Conservation (phyloP, 1,140 invertebrate species). For the Babylonia areolata region DNA sequence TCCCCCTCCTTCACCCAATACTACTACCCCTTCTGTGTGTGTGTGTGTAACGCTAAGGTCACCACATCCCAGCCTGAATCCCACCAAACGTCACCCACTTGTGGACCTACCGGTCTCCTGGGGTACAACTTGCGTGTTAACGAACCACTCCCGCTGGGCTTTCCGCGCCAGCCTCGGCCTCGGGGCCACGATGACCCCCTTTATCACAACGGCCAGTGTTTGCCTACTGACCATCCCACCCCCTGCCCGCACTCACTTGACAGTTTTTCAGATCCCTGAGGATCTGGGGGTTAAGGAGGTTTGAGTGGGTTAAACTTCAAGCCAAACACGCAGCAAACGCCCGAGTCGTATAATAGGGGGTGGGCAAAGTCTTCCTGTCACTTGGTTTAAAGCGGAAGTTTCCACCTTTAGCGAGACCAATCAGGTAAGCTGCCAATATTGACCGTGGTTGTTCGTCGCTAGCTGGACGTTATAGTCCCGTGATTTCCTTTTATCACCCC, state of each 20-base stretch:
- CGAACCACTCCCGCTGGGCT: conserved; percentile 3
- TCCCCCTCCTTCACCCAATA: too few species aligned
- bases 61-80: too few species aligned
- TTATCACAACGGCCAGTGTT: neutral
- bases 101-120: too few species aligned
- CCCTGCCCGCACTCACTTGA: neutral
- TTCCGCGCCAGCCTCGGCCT: neutral
- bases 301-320: neutral
- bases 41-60: too few species aligned
- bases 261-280: neutral
- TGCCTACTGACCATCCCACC: neutral
- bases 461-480: too few species aligned
- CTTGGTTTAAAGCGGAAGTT: neutral
- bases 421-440: neutral
- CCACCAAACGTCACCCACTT: too few species aligned
- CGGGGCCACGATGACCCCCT: neutral
- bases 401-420: neutral
- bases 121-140: too few species aligned
- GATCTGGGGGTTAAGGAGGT: neutral
- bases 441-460: too few species aligned
- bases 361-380: neutral
- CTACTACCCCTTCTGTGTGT: too few species aligned
- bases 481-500: too few species aligned
- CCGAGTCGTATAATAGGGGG: too few species aligned
- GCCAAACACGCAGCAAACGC: neutral